Evolutionary conservation across 1,140 invertebrate genomes (phyloP), one percentile per base, ranked within the genome.

Genomic region (Zelostemma sp.): DNA sequence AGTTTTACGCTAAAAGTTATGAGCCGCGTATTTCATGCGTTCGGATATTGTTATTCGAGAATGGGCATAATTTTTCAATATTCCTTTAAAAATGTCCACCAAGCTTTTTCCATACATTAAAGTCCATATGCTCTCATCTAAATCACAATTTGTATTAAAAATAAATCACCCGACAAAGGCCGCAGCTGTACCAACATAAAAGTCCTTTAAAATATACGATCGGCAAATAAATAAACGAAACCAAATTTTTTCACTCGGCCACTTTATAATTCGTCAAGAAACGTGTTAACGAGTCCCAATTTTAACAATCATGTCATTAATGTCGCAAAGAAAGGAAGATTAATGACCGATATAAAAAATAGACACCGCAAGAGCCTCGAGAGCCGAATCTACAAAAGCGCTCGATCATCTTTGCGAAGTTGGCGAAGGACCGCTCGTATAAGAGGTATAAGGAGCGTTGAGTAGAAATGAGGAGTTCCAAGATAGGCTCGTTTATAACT

Each of bases 401-500:
- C 43, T 46, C 17, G 43, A 46, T 46, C 43, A 46, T 46, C 43
- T 41, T 41, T 15, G 43, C 43, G 14, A 19, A 46, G 16, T 9
- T 11, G 43, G 43, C 16, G 17, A 9, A 48, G 19, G 21, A 21
- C 1, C 43, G 43, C 17, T 19, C 16, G 43, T 3, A 46, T n/a
- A n/a, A n/a, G n/a, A n/a, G n/a, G n/a, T n/a, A n/a, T 5, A 31
- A 28, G 40, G 46, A 57, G 31, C 31, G 43, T 15, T 41, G 40
- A 15, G 15, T 43, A 16, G 40, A 43, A 17, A 54, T 25, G 25
- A 40, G 21, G 21, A 53, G 50, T 53, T 41, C 19, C 1, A 9
- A 48, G 40, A 47, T 47, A 45, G 49, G 43, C 71, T 78, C 77
- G 78, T 81, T 80, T 80, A 81, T 82, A 81, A 81, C 78, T 78